phyloP scores from a whole-genome alignment of 1,140 invertebrate genomes.

The Drosophila serrata region DNA sequence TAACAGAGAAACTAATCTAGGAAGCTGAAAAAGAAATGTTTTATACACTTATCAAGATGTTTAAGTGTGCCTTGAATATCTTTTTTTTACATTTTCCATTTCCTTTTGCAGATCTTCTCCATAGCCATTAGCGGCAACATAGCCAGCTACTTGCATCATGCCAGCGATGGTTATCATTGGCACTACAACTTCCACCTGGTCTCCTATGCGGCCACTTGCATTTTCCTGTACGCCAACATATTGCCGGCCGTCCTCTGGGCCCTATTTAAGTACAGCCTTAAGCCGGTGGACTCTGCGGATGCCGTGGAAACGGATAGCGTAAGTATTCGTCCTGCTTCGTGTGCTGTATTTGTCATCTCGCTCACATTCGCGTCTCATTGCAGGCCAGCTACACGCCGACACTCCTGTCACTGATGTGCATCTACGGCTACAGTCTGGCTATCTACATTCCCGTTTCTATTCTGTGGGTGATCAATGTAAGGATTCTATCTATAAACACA shows the following conservation, averaged over 20 bases:
- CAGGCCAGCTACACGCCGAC: constrained; percentile 88
- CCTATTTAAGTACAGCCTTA: constrained; percentile 92
- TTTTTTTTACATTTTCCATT: not conserved
- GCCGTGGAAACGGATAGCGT: constrained; percentile 86
- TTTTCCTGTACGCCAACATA: constrained; percentile 95
- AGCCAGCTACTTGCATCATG: constrained; percentile 93
- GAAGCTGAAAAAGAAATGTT: not conserved
- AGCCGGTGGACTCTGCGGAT: constrained; percentile 87
- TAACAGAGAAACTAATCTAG: not conserved
- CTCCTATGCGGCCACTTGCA: constrained; percentile 95
- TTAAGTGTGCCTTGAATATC: not conserved
- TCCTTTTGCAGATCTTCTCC: constrained; percentile 89
- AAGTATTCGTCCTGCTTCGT: constrained; percentile 24
- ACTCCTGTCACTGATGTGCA: constrained; percentile 94
- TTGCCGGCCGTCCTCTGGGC: constrained; percentile 94
- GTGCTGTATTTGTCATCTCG: constrained; percentile 3
- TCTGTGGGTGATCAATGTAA: constrained; percentile 92
- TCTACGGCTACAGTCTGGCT: constrained; percentile 97
- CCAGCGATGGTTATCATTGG: constrained; percentile 90
- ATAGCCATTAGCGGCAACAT: constrained; percentile 98
- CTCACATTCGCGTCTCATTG: constrained; percentile 69
- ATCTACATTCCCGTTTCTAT: constrained; percentile 98
- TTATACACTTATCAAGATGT: not conserved
- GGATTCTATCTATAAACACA: not conserved
- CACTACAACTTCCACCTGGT: constrained; percentile 97